phyloP scores from a whole-genome alignment of 2,888 invertebrate genomes.

The Elgonia sp. region DNA sequence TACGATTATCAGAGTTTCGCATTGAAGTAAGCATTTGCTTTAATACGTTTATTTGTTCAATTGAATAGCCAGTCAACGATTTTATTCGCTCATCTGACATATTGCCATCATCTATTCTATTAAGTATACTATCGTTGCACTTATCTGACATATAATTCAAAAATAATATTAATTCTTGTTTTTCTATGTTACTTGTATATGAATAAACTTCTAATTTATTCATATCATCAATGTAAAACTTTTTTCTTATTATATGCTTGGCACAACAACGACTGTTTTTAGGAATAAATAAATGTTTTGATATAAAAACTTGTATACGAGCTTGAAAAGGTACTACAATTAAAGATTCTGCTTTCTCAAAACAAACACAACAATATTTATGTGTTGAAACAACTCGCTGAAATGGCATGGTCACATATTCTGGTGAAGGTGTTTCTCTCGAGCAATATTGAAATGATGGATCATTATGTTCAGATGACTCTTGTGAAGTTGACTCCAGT shows the following conservation, averaged over 20 bases:
- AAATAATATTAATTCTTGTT: conserved; percentile 35
- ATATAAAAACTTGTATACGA: conserved; percentile 49
- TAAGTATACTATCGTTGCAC: conserved; percentile 31
- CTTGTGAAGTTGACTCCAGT: not conserved
- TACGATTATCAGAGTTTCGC: conserved; percentile 18
- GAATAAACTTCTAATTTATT: conserved; percentile 33
- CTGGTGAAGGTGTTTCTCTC: not conserved
- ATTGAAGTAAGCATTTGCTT: conserved; percentile 8
- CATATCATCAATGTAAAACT: conserved; percentile 48
- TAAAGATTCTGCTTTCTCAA: not conserved
- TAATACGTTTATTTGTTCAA: conserved; percentile 22
- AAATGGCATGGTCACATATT: conserved; percentile 3
- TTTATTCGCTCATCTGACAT: conserved; percentile 31
- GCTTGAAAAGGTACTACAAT: conserved; percentile 45
- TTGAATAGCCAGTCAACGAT: conserved; percentile 49
- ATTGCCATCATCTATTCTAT: conserved; percentile 39
- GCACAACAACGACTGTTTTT: too few relatives aligned
- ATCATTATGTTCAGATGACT: not conserved
- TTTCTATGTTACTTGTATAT: conserved; percentile 26
- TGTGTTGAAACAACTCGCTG: conserved; percentile 38
- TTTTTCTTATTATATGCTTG: conserved; percentile 42
- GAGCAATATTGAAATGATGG: not conserved
- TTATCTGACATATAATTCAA: conserved; percentile 24
- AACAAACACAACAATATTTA: conserved; percentile 52
- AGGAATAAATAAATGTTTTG: conserved; percentile 44